Evolutionary conservation across 2,888 invertebrate genomes (phyloP).

Genomic region (Morpho achilles): DNA sequence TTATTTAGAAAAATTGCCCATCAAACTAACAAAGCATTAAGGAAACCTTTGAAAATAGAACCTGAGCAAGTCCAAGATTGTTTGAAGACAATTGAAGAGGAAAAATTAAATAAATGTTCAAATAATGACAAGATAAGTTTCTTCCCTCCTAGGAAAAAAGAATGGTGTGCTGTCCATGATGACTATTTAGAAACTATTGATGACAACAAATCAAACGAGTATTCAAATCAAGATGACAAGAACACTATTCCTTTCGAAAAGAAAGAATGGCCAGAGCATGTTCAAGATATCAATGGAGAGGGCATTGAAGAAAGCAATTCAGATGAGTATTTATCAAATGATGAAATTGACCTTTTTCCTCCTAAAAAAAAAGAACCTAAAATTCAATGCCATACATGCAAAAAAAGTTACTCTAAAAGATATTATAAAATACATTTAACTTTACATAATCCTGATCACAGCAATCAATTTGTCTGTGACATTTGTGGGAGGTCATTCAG

Average conservation of each 20-base stretch:
- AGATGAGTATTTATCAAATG: too few relatives aligned
- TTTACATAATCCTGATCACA: slow-evolving; percentile 40
- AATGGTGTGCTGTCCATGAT: too few relatives aligned
- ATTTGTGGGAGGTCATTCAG: slow-evolving; percentile 43
- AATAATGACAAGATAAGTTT: too few relatives aligned
- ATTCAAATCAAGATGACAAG: not conserved
- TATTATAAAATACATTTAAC: slow-evolving; percentile 41
- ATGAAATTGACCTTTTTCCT: too few relatives aligned
- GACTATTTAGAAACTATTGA: too few relatives aligned
- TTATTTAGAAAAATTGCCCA: slow-evolving; percentile 50
- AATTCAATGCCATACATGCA: slow-evolving; percentile 40
- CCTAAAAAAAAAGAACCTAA: slow-evolving; percentile 20
- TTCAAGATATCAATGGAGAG: too few relatives aligned
- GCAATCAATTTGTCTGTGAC: slow-evolving; percentile 40
- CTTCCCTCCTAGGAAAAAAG: too few relatives aligned
- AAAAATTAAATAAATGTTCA: not conserved
- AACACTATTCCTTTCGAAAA: not conserved
- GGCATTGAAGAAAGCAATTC: too few relatives aligned
- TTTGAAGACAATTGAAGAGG: too few relatives aligned
- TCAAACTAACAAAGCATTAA: slow-evolving; percentile 26
- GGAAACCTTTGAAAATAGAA: slow-evolving; percentile 31
- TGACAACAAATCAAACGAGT: not conserved
- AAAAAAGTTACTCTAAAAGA: slow-evolving; percentile 37
- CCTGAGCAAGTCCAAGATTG: slow-evolving; percentile 13
- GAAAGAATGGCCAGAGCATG: slow-evolving; percentile 20